Conservation (phyloP, 2,797 vertebrate species). For the Bradypodion pumilum region DNA sequence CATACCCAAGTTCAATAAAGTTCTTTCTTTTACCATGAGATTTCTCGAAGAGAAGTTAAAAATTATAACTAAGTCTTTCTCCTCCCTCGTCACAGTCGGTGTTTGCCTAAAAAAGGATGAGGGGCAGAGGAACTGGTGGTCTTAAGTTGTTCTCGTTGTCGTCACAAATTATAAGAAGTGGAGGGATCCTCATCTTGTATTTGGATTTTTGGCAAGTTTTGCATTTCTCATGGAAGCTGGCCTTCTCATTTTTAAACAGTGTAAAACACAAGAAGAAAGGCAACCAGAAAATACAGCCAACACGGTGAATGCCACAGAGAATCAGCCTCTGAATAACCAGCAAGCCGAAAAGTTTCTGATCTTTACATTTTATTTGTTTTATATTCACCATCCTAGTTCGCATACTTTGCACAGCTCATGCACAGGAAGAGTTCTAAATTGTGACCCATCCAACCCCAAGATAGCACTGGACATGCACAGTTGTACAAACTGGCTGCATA, state of each 20-base stretch:
- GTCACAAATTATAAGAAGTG: too few relatives aligned
- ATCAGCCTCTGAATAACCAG: conserved; percentile 61
- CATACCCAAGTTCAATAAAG: too few relatives aligned
- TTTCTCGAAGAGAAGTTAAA: too few relatives aligned
- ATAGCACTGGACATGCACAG: background rate
- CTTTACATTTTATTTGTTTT: background rate
- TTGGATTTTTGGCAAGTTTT: conserved; percentile 80
- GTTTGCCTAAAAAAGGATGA: too few relatives aligned
- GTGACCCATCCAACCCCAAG: too few relatives aligned
- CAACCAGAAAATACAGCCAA: background rate
- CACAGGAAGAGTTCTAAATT: background rate
- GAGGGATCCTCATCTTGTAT: conserved; percentile 47
- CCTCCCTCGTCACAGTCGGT: too few relatives aligned
- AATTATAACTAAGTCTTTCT: too few relatives aligned
- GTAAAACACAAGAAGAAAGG: accelerated
- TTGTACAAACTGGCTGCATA: background rate
- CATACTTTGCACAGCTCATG: background rate
- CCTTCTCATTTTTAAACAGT: accelerated
- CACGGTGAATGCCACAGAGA: background rate
- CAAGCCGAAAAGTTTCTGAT: conserved; percentile 30
- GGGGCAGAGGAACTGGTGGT: conserved; percentile 20
- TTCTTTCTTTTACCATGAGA: too few relatives aligned
- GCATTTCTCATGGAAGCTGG: conserved; percentile 69
- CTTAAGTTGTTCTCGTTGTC: too few relatives aligned
- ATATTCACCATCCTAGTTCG: background rate